These are phyloP conservation scores for Andricus curvator DNA, from an alignment of 2,888 invertebrate genomes.

Conservation along the genomic window DNA sequence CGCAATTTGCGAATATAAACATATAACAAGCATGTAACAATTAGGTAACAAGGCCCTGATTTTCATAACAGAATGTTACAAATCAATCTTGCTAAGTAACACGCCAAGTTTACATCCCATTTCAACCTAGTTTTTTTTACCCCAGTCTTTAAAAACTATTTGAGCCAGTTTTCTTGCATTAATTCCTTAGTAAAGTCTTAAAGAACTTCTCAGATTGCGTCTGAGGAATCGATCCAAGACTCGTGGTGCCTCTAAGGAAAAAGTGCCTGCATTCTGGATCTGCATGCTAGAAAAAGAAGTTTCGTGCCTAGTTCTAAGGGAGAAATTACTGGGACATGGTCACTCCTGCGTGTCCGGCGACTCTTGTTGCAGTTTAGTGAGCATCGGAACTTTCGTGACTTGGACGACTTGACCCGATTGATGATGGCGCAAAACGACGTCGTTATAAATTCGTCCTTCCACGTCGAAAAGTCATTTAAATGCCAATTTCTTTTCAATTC, in stretches of 20 bases:
- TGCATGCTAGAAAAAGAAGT: conserved; percentile 21
- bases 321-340: conserved; percentile 59
- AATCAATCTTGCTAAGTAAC: not conserved
- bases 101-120: not conserved
- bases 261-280: conserved; percentile 10
- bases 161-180: not conserved
- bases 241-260: not conserved
- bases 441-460: conserved; percentile 41
- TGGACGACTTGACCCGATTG: conserved; percentile 40
- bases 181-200: conserved; percentile 5
- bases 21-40: too few relatives aligned
- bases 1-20: too few relatives aligned
- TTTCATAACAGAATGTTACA: not conserved
- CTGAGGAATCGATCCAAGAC: conserved; percentile 7
- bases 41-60: too few relatives aligned
- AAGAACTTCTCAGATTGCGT: not conserved
- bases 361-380: conserved; percentile 43
- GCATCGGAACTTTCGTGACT: conserved; percentile 52
- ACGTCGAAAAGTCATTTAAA: conserved; percentile 31
- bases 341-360: conserved; percentile 51
- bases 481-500: not conserved
- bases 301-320: conserved; percentile 31
- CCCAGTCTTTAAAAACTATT: not conserved
- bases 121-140: not conserved
- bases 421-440: conserved; percentile 13